Evolutionary conservation across 1,140 invertebrate species (phyloP), one percentile per base, ranked within the genome.

Genomic region (Habropoda laboriosa): DNA sequence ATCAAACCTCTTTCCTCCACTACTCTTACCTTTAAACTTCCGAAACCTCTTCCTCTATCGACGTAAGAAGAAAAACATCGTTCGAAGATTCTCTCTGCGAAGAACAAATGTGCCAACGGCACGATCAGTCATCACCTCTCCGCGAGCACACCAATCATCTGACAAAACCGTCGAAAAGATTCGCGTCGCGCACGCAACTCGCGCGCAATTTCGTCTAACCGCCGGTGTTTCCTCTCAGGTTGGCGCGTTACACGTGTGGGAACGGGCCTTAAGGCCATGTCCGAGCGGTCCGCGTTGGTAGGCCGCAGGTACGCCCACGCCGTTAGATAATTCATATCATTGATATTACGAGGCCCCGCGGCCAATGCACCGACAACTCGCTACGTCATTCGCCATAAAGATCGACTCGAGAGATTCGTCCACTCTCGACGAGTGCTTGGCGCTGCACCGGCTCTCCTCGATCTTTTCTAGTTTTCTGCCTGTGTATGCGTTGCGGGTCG

Each of bases 301-400:
- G 74, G 64, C 67, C 53, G 82, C 80, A 76, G 81, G 77, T 85
- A 83, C 80, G 82, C 86, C 83, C 82, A 84, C 83, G 72, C 67
- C 71, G 85, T 82, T 85, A 85, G 83, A 89, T 89, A 85, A 89
- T 86, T 84, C 84, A 83, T 87, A 82, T 64, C 82, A 76, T 81
- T 74, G 83, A 84, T 85, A 85, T 84, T 81, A 74, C 63, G 49
- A 73, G 63, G 45, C 18, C 64, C 82, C 51, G 42, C 70, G 70
- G 81, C 82, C 79, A 81, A 81, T 71, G 73, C 78, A 80, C 66
- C 72, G 58, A 63, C 71, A 74, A 85, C 72, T 70, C 30, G 75
- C 55, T 57, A 82, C 74, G 78, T 83, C 77, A 72, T 66, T 75
- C 66, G 16, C 58, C 60, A 24, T 82, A 76, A 82, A 85, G 78